These are phyloP conservation scores for Meta bourneti DNA, from an alignment of 2,888 invertebrate species.

Conservation along the genomic window DNA sequence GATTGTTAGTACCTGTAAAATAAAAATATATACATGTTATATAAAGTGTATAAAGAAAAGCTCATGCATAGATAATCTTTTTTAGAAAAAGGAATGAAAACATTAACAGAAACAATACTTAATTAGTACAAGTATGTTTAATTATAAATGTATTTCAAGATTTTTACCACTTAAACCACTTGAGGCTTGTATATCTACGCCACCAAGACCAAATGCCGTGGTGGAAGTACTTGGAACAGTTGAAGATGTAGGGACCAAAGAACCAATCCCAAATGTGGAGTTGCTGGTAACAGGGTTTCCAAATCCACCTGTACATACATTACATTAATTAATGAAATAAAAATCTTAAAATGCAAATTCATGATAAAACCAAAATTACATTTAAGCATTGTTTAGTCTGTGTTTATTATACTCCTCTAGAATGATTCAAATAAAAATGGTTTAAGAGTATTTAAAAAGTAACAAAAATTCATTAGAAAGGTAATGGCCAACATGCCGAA, in stretches of 20 bases:
- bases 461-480: background rate
- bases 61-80: no score
- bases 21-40: background rate
- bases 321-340: background rate
- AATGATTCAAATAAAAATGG: background rate
- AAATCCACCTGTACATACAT: conserved; percentile 29
- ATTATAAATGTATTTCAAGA: no score
- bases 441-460: background rate
- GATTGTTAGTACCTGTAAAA: conserved; percentile 48
- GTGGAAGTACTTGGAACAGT: conserved; percentile 80
- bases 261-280: conserved; percentile 50
- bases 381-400: background rate
- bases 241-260: conserved; percentile 78
- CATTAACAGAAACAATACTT: background rate
- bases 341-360: background rate
- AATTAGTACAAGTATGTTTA: background rate
- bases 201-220: conserved; percentile 86
- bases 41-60: background rate
- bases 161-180: conserved; percentile 57
- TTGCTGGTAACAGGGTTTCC: conserved; percentile 28
- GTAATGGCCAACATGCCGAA: no score
- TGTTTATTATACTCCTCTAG: background rate
- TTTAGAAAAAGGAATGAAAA: background rate
- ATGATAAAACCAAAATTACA: background rate
- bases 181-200: conserved; percentile 83